Evolutionary conservation across 2,888 invertebrate genomes (phyloP).

Genomic region (Panopea generosa): DNA sequence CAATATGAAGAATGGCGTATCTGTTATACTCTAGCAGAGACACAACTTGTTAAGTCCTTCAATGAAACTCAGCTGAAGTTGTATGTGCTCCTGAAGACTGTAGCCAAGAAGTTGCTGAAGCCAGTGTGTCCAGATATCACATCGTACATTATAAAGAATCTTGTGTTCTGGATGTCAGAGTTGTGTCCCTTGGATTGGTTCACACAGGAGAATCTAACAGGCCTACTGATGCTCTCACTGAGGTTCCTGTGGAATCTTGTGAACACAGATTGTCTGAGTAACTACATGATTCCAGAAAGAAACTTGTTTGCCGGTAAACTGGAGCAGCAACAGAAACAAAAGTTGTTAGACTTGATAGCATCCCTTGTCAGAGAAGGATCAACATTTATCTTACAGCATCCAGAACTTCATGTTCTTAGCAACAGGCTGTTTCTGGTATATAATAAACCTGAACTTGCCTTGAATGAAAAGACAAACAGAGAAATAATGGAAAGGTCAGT

Average conservation of each 20-base stretch:
- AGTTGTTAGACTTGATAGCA: no score
- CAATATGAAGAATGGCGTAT: constrained; percentile 32
- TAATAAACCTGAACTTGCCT: no score
- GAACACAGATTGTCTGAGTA: constrained; percentile 2
- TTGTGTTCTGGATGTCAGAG: constrained; percentile 22
- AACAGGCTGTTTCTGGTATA: no score
- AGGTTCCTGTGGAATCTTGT: constrained; percentile 1
- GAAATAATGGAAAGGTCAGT: no score
- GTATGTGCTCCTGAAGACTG: constrained; percentile 8
- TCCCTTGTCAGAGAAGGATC: no score
- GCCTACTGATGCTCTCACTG: constrained; percentile 4
- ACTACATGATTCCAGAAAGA: constrained; percentile 30
- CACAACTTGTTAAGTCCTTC: constrained; percentile 4
- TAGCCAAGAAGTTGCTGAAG: constrained; percentile 12
- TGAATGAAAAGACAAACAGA: no score
- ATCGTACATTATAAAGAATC: constrained; percentile 34
- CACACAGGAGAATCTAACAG: neutral
- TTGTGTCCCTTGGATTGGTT: neutral
- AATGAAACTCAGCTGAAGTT: constrained; percentile 33
- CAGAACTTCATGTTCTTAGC: no score
- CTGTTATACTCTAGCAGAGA: constrained; percentile 25
- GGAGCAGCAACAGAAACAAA: constrained; percentile 1
- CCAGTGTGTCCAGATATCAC: constrained; percentile 5
- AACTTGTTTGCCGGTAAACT: constrained; percentile 13
- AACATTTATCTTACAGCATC: no score